These are phyloP conservation scores for Nomada hirtipes DNA, from an alignment of 2,888 invertebrate species.

Conservation along the genomic window DNA sequence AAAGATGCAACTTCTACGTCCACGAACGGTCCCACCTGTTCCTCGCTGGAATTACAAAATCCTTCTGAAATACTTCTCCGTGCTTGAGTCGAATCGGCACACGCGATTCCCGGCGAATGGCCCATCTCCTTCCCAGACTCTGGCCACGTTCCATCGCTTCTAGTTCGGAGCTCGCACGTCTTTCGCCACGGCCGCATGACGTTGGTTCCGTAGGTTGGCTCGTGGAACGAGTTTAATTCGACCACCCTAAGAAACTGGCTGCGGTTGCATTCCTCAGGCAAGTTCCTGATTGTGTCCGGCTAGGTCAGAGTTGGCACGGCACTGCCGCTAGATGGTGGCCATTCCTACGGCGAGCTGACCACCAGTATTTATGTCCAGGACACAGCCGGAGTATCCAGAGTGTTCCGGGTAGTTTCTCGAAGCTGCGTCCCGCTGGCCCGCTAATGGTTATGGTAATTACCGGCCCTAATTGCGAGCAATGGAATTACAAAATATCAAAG, in stretches of 20 bases:
- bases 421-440: constrained; percentile 74
- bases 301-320: constrained; percentile 73
- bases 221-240: constrained; percentile 83
- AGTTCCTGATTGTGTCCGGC: constrained; percentile 84
- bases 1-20: neutral
- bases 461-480: constrained; percentile 84
- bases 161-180: constrained; percentile 58
- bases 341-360: constrained; percentile 78
- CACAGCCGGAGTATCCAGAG: constrained; percentile 75
- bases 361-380: constrained; percentile 83
- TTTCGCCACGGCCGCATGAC: constrained; percentile 62
- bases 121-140: constrained; percentile 6
- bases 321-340: constrained; percentile 76
- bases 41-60: constrained; percentile 22
- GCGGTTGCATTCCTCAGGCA: constrained; percentile 84
- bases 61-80: neutral
- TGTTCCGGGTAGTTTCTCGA: constrained; percentile 77
- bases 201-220: constrained; percentile 70
- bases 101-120: constrained; percentile 9
- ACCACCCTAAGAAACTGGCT: constrained; percentile 83
- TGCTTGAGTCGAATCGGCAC: constrained; percentile 27
- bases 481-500: constrained; percentile 84
- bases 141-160: constrained; percentile 65
- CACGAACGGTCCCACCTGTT: neutral
- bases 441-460: constrained; percentile 85